Evolutionary conservation across 2,797 vertebrate species (phyloP), one percentile per base, ranked within the genome.

Genomic region (Oryzias sinensis): DNA sequence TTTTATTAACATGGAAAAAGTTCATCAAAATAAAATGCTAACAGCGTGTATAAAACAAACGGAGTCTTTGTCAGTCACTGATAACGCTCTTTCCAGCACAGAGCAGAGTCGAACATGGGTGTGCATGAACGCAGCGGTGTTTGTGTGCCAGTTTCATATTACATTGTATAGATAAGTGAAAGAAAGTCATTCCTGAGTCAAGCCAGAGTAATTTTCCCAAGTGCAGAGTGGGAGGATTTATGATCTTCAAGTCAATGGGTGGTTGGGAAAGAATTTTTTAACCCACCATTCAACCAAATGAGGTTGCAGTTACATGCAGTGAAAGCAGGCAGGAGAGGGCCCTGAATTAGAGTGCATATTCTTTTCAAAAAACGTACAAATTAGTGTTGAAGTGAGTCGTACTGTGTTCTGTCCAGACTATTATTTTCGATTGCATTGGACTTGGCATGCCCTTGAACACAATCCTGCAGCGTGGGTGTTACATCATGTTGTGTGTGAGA

Each of bases 381-480:
- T 46, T 27, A 43, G 18, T 48, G 16, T 55, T 11, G 1, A 62
- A 59, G 56, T 63, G 59, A 57, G 62, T 53, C 73, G 58, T 46
- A 27, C 43, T 65, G 49, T 11, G 11, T 7, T 74, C 60, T 71
- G 51, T 56, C 62, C 65, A 56, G 62, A 76, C 62, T 78, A 43
- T 72, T 77, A 62, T 63, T 83, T 74, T 72, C 27, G 18, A 77
- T 49, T 61, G 72, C 52, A 16, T 62, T 42, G 37, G 27, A 60
- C 65, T 76, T 63, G 72, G 73, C 74, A 74, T 56, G 68, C 72
- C 65, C 53, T 57, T 57, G 46, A 61, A 67, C 68, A 79, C 72
- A 73, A 74, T 72, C 65, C 80, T 67, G 74, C 74, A 57, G 76
- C 44, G 76, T 87, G 79, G 84, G 80, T 70, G 75, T 87, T 74